Percentiles rank a stretch among this genome's conserved stretches.
Evolutionary conservation across 2,113 vertebrate species (phyloP).

Genomic region (Cheirogaleus medius): DNA sequence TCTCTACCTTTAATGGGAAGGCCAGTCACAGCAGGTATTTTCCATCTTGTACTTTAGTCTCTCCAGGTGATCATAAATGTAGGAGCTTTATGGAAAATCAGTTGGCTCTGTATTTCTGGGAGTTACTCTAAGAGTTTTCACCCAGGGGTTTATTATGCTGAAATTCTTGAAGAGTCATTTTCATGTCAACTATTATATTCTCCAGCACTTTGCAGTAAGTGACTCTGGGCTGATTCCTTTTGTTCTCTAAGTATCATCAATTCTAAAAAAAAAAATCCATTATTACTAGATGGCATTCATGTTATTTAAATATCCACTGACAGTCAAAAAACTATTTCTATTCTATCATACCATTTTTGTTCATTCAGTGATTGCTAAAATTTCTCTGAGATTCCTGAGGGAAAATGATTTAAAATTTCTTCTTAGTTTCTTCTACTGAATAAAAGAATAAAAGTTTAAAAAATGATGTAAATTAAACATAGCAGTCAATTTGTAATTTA

Average conservation of each 20-base stretch:
- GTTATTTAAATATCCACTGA: slow-evolving; percentile 67
- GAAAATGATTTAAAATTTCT: slow-evolving; percentile 6
- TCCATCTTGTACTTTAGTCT: slow-evolving; percentile 47
- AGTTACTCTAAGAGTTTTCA: slow-evolving; percentile 46
- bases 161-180: slow-evolving; percentile 74
- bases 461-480: slow-evolving; percentile 37
- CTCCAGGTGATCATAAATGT: slow-evolving; percentile 59
- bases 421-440: background rate
- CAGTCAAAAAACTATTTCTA: slow-evolving; percentile 55
- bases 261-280: slow-evolving; percentile 67
- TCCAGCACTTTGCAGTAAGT: slow-evolving; percentile 55
- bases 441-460: background rate
- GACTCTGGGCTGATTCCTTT: slow-evolving; percentile 59
- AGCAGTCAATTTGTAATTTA: background rate
- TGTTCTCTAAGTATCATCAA: slow-evolving; percentile 56
- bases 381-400: slow-evolving; percentile 1
- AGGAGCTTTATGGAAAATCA: slow-evolving; percentile 40
- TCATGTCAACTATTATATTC: slow-evolving; percentile 56
- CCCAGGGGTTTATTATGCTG: slow-evolving; percentile 56
- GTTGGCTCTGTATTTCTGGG: slow-evolving; percentile 34
- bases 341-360: slow-evolving; percentile 41
- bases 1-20: slow-evolving; percentile 34
- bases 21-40: slow-evolving; percentile 44
- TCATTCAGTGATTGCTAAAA: slow-evolving; percentile 23
- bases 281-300: slow-evolving; percentile 22